Evolutionary conservation across 1,140 invertebrate genomes (phyloP), one percentile per base, ranked within the genome.

Genomic region (Pseudomyrmex pallidus): DNA sequence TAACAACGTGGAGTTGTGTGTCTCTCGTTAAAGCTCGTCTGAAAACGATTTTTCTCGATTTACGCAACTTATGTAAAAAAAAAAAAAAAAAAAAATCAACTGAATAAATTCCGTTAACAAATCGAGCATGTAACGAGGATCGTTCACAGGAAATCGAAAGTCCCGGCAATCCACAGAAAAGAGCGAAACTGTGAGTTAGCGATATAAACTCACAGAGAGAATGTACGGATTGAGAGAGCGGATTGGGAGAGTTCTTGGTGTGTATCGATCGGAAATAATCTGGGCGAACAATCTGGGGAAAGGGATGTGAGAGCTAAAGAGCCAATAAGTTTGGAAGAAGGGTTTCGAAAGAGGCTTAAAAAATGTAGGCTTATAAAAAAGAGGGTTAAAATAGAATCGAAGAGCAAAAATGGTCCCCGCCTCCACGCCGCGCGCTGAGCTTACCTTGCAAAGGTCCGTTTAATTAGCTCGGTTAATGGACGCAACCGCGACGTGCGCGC

Each of bases 371-470:
- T 35, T 35, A 12, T 52, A 61, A n/a, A 56, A n/a, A 56, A 82
- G 52, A 72, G 15, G 67, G 8, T 48, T 74, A 50, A 72, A 68
- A 67, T 74, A 80, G 80, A 80, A 74, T 68, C 46, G 63, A 74
- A 84, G 20, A 80, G 85, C 57, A 87, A 89, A 87, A 86, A 80
- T 85, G 92, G 92, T 92, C 92, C 91, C 92, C 92, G 92, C 92
- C 92, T 93, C 92, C 91, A 93, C 91, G 91, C 88, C 89, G 83
- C 89, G 87, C 87, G 82, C 85, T 54, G 73, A 73, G 86, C 87
- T 90, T 91, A 90, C 87, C 86, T 89, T 87, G 68, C 62, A 25
- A 64, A 56, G 50, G 54, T 61, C 78, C 64, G 35, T 35, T 73
- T 68, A 78, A 74, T 78, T 74, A 67, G 73, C 73, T 77, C 76